phyloP scores from a whole-genome alignment of 1,140 invertebrate species.

The Drosophila sp. region DNA sequence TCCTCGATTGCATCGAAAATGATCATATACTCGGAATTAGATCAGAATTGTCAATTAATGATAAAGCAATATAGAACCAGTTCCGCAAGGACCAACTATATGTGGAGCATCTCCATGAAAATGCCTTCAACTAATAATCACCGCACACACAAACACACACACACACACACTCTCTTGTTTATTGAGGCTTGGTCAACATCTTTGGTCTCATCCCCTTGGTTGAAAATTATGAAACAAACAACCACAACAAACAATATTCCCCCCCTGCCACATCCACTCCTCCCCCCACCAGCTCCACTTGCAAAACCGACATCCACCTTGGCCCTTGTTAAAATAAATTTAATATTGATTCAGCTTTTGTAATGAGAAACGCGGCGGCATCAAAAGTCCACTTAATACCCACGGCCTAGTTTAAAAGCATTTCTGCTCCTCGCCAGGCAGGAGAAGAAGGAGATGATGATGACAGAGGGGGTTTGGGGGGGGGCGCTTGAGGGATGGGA shows the following conservation, averaged over 20 bases:
- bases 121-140: conserved; percentile 46
- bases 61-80: background rate
- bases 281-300: background rate
- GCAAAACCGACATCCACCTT: background rate
- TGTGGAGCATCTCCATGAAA: conserved; percentile 14
- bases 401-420: conserved; percentile 56
- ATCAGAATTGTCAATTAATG: too few species aligned
- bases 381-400: conserved; percentile 69
- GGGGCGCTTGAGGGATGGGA: background rate
- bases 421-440: conserved; percentile 31
- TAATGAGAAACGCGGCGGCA: conserved; percentile 78
- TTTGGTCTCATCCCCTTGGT: background rate
- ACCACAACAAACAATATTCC: conserved; percentile 59
- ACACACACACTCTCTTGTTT: conserved; percentile 41
- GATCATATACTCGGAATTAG: too few species aligned
- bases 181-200: conserved; percentile 24
- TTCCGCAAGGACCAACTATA: background rate
- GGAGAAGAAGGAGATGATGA: background rate
- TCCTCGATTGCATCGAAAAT: too few species aligned
- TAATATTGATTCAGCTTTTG: conserved; percentile 81
- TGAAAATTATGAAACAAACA: conserved; percentile 71
- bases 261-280: background rate
- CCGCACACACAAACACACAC: conserved; percentile 11
- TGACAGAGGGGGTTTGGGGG: background rate
- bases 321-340: conserved; percentile 71